phyloP scores from a whole-genome alignment of 2,888 invertebrate species.

The Eupithecia vulgata region DNA sequence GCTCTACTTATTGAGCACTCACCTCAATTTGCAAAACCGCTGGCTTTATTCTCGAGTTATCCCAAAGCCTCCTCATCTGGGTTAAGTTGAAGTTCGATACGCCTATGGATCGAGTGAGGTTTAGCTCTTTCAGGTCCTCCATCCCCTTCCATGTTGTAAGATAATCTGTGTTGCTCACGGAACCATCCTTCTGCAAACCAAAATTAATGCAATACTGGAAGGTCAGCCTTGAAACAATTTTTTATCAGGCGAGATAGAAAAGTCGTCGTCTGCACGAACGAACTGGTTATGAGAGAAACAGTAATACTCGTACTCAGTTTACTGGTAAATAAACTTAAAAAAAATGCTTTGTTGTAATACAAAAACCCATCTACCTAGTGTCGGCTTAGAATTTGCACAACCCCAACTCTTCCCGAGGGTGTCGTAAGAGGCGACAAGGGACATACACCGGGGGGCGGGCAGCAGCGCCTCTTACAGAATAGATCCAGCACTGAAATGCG shows the following conservation, averaged over 20 bases:
- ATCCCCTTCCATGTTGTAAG: slow-evolving; percentile 91
- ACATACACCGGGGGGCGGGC: too few relatives aligned
- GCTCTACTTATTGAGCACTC: slow-evolving; percentile 51
- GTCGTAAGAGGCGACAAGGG: too few relatives aligned
- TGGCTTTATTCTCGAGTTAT: slow-evolving; percentile 86
- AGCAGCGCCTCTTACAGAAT: too few relatives aligned
- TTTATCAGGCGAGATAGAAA: background rate
- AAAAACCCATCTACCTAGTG: too few relatives aligned
- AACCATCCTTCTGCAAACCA: slow-evolving; percentile 62
- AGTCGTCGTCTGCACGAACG: background rate
- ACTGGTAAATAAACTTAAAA: background rate
- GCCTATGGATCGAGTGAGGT: slow-evolving; percentile 91
- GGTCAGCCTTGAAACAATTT: background rate
- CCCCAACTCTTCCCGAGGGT: too few relatives aligned
- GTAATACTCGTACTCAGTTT: background rate
- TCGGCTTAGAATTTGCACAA: too few relatives aligned
- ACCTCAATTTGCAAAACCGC: slow-evolving; percentile 86
- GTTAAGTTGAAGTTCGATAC: slow-evolving; percentile 93
- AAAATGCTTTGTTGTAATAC: too few relatives aligned
- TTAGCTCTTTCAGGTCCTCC: slow-evolving; percentile 88
- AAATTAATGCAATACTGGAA: background rate
- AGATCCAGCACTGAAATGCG: too few relatives aligned
- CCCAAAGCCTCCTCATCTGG: slow-evolving; percentile 89
- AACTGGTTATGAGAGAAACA: background rate
- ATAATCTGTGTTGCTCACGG: slow-evolving; percentile 87